Percentiles rank a stretch among this genome's conserved stretches.
phyloP scores from a whole-genome alignment of 2,113 vertebrate species.

The Aegotheles bennettii region DNA sequence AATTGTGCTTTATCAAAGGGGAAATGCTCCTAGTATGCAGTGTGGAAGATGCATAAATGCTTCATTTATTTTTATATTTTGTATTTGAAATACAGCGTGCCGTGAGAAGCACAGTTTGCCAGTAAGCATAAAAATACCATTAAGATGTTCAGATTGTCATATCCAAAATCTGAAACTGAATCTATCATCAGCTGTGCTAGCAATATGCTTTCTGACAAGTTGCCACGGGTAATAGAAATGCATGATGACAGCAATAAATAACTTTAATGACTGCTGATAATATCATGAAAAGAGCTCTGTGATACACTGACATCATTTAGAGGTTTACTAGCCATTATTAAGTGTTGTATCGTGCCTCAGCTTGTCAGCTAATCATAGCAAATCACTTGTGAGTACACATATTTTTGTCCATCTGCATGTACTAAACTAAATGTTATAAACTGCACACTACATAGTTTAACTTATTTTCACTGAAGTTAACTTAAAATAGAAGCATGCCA shows the following conservation, averaged over 20 bases:
- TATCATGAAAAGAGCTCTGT: constrained; percentile 44
- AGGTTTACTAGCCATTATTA: constrained; percentile 47
- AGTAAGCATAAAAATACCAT: constrained; percentile 46
- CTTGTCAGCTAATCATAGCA: constrained; percentile 39
- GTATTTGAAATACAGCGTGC: neutral
- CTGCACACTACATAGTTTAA: neutral
- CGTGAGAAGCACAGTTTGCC: neutral
- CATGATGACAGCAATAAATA: constrained; percentile 72
- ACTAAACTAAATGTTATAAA: neutral
- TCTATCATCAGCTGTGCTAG: constrained; percentile 63
- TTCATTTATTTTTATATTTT: neutral
- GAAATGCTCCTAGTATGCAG: neutral
- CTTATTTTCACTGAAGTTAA: neutral
- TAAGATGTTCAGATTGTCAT: constrained; percentile 32
- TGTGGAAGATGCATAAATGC: neutral
- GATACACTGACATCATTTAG: constrained; percentile 53
- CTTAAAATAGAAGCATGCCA: neutral
- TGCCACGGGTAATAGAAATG: constrained; percentile 57
- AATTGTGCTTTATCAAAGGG: neutral
- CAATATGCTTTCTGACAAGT: constrained; percentile 58
- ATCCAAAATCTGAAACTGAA: constrained; percentile 62
- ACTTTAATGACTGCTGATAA: constrained; percentile 56
- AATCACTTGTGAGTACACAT: neutral
- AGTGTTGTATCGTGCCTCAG: constrained; percentile 29
- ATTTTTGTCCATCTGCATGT: constrained; percentile 2